These are phyloP conservation scores for Chiroxiphia lanceolata DNA, from an alignment of 2,797 vertebrate genomes.

Conservation along the genomic window DNA sequence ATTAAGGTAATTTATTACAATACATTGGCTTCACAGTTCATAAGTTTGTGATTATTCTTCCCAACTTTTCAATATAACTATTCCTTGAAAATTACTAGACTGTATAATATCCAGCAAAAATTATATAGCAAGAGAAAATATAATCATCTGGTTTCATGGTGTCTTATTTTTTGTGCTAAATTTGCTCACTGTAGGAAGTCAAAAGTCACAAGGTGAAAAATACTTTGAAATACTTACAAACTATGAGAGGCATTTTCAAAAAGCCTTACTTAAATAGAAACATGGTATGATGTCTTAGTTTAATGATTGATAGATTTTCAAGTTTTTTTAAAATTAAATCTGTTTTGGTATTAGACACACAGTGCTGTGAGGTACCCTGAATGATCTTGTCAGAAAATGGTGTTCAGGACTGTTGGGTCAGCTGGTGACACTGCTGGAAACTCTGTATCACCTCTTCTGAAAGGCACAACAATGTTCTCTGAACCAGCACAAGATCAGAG, in stretches of 20 bases:
- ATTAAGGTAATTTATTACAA: slow-evolving; percentile 69
- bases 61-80: slow-evolving; percentile 51
- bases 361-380: neutral
- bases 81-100: slow-evolving; percentile 55
- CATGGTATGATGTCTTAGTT: neutral
- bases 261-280: neutral
- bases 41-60: slow-evolving; percentile 59
- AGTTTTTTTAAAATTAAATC: neutral
- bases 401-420: neutral
- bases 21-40: slow-evolving; percentile 44
- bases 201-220: neutral
- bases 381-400: neutral
- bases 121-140: neutral
- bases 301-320: neutral
- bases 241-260: neutral
- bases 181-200: neutral
- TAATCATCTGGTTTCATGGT: neutral
- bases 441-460: neutral
- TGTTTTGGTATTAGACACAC: neutral
- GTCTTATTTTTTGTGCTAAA: neutral
- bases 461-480: rapidly evolving
- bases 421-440: neutral
- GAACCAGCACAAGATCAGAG: neutral
- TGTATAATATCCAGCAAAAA: slow-evolving; percentile 43
- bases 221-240: slow-evolving; percentile 6